Conservation (phyloP, 2,888 invertebrate species). For the Anticlea derivata region DNA sequence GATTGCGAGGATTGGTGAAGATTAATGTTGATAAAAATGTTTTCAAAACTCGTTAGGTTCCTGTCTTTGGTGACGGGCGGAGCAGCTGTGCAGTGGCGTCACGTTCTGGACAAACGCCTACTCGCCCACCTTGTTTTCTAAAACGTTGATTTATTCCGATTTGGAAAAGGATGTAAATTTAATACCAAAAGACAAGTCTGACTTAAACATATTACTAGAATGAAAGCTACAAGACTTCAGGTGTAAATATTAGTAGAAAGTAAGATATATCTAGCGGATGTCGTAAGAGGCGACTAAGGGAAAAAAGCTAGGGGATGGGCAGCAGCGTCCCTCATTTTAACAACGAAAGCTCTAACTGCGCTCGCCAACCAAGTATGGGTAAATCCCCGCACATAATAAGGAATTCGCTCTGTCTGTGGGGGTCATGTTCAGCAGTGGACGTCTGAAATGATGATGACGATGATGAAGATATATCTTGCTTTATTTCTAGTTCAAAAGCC, state of each 20-base stretch:
- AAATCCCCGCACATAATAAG: too few species aligned
- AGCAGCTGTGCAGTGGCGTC: conserved; percentile 61
- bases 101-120: conserved; percentile 48
- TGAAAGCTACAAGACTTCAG: conserved; percentile 18
- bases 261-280: background rate
- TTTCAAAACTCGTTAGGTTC: conserved; percentile 48
- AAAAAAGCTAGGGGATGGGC: too few species aligned
- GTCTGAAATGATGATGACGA: too few species aligned
- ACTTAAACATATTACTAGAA: conserved; percentile 16
- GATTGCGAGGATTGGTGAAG: conserved; percentile 32
- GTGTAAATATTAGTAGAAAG: conserved; percentile 13
- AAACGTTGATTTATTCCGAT: conserved; percentile 49
- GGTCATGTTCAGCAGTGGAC: too few species aligned
- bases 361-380: too few species aligned
- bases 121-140: conserved; percentile 46
- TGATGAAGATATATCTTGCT: too few species aligned
- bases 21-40: conserved; percentile 51
- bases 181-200: conserved; percentile 21
- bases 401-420: too few species aligned
- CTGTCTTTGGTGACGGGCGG: conserved; percentile 40
- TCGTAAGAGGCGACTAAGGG: too few species aligned
- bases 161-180: conserved; percentile 36
- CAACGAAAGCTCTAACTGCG: too few species aligned
- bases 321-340: too few species aligned
- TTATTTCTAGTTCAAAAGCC: too few species aligned